These are phyloP conservation scores for Drosophila subpulchrella DNA, from an alignment of 1,140 invertebrate species.

Conservation along the genomic window DNA sequence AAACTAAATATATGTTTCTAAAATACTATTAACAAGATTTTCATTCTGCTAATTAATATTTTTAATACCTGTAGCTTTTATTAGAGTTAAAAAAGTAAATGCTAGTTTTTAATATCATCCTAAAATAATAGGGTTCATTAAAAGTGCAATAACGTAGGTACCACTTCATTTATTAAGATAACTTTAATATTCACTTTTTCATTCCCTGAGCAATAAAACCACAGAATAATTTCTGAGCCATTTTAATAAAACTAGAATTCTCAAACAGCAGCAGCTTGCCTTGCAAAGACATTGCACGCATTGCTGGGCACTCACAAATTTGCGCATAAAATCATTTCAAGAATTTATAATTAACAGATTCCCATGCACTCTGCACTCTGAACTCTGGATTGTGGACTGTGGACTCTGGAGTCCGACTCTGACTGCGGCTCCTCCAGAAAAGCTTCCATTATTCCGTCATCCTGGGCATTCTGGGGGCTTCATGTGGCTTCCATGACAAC, in stretches of 20 bases:
- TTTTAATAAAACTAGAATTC: neutral
- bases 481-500: conserved; percentile 30
- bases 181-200: neutral
- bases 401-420: neutral
- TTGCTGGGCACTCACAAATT: conserved; percentile 45
- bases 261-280: neutral
- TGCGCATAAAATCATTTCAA: conserved; percentile 45
- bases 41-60: too few relatives aligned
- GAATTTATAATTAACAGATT: conserved; percentile 79
- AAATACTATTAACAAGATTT: too few relatives aligned
- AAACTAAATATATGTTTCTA: too few relatives aligned
- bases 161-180: neutral
- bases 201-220: neutral
- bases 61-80: too few relatives aligned
- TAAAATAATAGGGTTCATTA: too few relatives aligned
- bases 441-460: conserved; percentile 10
- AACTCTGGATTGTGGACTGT: neutral
- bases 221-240: conserved; percentile 18
- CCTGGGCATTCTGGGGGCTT: conserved; percentile 27
- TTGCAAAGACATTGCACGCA: conserved; percentile 19
- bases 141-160: too few relatives aligned
- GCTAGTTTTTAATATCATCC: too few relatives aligned
- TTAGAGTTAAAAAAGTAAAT: too few relatives aligned
- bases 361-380: conserved; percentile 8
- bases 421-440: neutral